A percentile compares a stretch with the other conserved stretches of the same genome.
phyloP scores from a whole-genome alignment of 2,113 vertebrate species.

The Alligator mississippiensis region DNA sequence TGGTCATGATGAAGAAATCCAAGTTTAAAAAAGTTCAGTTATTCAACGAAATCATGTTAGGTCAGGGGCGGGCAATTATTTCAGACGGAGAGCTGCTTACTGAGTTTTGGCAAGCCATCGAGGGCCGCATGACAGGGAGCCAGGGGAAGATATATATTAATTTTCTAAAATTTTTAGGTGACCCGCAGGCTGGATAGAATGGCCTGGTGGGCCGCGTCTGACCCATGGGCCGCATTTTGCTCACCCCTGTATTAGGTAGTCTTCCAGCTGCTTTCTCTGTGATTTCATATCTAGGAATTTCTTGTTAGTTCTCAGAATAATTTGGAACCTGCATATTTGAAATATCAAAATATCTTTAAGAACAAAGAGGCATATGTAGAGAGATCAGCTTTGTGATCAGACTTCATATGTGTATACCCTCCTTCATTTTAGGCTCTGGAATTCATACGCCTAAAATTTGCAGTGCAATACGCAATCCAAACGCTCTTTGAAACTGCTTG shows the following conservation, averaged over 20 bases:
- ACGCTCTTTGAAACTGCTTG: constrained; percentile 48
- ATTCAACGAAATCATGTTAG: background rate
- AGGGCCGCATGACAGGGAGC: too few relatives aligned
- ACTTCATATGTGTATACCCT: constrained; percentile 27
- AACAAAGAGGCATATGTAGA: constrained; percentile 38
- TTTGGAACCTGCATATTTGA: constrained; percentile 27
- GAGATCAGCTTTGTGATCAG: constrained; percentile 31
- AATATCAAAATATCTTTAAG: constrained; percentile 31
- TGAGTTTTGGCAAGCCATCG: too few relatives aligned
- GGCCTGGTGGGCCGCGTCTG: too few relatives aligned
- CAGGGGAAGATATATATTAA: too few relatives aligned
- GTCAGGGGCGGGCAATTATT: too few relatives aligned
- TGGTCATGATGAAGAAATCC: background rate
- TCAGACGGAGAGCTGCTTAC: too few relatives aligned
- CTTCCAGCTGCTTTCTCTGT: constrained; percentile 47
- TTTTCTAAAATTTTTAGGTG: too few relatives aligned
- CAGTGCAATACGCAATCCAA: background rate
- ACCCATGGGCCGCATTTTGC: too few relatives aligned
- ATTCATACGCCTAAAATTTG: constrained; percentile 50
- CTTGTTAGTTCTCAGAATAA: constrained; percentile 46
- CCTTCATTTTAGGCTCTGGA: constrained; percentile 30
- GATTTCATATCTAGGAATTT: constrained; percentile 61
- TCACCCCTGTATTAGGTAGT: background rate
- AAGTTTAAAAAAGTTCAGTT: background rate
- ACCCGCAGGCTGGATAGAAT: too few relatives aligned